Evolutionary conservation across 2,888 invertebrate genomes (phyloP).

Genomic region (Chalcosyrphus nemorum): DNA sequence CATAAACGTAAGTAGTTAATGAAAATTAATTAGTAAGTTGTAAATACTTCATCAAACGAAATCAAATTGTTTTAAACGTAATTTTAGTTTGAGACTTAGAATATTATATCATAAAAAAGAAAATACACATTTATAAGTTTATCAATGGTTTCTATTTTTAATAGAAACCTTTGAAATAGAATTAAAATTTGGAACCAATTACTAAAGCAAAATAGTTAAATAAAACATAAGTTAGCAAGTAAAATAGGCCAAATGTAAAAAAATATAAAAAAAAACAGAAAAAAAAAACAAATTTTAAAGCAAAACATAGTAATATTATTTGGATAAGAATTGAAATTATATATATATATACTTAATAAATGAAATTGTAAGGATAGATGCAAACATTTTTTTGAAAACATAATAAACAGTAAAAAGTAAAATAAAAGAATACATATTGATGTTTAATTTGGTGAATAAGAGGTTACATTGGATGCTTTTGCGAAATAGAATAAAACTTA

Average conservation of each 20-base stretch:
- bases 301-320: slow-evolving; percentile 69
- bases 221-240: slow-evolving; percentile 66
- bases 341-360: slow-evolving; percentile 59
- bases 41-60: slow-evolving; percentile 54
- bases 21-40: slow-evolving; percentile 49
- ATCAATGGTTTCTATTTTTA: slow-evolving; percentile 58
- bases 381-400: slow-evolving; percentile 70
- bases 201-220: slow-evolving; percentile 67
- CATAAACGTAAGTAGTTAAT: slow-evolving; percentile 51
- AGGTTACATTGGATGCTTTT: no score
- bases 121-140: slow-evolving; percentile 38
- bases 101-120: slow-evolving; percentile 51
- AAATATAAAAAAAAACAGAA: background rate
- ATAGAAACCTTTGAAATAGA: slow-evolving; percentile 56
- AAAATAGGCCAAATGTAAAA: slow-evolving; percentile 73
- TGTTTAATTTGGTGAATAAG: slow-evolving; percentile 2
- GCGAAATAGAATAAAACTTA: no score
- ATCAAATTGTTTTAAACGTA: slow-evolving; percentile 68
- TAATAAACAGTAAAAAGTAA: slow-evolving; percentile 71
- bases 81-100: slow-evolving; percentile 53
- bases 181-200: slow-evolving; percentile 71
- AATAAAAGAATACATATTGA: slow-evolving; percentile 17
- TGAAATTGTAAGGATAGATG: slow-evolving; percentile 69
- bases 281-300: slow-evolving; percentile 63
- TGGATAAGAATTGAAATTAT: slow-evolving; percentile 69